Conservation (phyloP, 2,888 invertebrate genomes). For the Adineta ricciae region DNA sequence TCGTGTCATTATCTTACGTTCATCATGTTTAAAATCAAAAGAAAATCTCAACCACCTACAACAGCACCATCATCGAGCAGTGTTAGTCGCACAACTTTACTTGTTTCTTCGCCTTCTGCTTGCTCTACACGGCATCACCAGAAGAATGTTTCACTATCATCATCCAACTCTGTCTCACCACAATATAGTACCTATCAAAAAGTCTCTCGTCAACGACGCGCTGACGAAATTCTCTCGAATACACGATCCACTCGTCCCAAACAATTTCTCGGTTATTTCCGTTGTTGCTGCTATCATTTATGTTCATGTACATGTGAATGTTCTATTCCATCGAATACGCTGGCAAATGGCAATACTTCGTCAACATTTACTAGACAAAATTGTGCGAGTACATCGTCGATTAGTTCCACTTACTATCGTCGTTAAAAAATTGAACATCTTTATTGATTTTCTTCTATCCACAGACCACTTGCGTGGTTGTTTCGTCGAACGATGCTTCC, state of each 20-base stretch:
- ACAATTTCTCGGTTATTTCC: background rate
- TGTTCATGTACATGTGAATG: background rate
- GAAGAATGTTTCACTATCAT: background rate
- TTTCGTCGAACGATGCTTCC: background rate
- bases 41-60: background rate
- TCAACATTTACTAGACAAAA: background rate
- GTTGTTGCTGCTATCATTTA: constrained; percentile 9
- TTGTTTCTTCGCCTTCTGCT: background rate
- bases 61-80: background rate
- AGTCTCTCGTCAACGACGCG: background rate
- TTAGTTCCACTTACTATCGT: background rate
- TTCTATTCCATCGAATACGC: background rate
- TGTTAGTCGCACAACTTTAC: background rate
- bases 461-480: background rate
- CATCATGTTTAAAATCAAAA: background rate
- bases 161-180: background rate
- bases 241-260: background rate
- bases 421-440: background rate
- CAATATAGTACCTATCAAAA: background rate
- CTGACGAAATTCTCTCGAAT: background rate
- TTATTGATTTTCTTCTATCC: background rate
- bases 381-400: background rate
- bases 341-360: background rate
- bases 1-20: background rate
- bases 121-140: background rate